phyloP scores from a whole-genome alignment of 2,888 invertebrate genomes.

The Desoria tigrina region DNA sequence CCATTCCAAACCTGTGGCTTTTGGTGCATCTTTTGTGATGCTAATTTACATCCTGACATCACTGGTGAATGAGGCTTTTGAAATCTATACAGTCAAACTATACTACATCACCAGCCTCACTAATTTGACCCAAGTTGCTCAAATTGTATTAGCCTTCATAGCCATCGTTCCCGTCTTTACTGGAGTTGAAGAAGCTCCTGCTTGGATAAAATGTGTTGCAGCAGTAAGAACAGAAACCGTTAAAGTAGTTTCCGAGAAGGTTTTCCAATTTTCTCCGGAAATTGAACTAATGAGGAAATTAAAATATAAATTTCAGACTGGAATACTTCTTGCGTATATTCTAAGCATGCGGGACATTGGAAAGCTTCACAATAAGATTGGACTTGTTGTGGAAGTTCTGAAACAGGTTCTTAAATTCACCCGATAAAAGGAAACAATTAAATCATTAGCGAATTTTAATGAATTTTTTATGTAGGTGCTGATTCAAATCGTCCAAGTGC shows the following conservation, averaged over 20 bases:
- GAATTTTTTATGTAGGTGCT: constrained; percentile 33
- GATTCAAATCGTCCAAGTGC: constrained; percentile 31
- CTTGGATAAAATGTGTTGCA: constrained; percentile 30
- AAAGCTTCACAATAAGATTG: constrained; percentile 31
- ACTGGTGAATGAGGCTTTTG: constrained; percentile 30
- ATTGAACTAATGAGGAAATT: too few relatives aligned
- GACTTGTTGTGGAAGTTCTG: constrained; percentile 30
- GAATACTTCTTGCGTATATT: constrained; percentile 33
- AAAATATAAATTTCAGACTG: constrained; percentile 22
- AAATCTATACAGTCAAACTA: constrained; percentile 31
- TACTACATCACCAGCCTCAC: constrained; percentile 30
- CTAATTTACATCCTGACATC: constrained; percentile 31
- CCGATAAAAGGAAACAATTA: too few relatives aligned
- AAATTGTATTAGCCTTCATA: constrained; percentile 27
- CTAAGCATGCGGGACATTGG: constrained; percentile 37
- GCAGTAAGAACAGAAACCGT: constrained; percentile 29
- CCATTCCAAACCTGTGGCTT: not conserved
- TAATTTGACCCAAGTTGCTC: constrained; percentile 28
- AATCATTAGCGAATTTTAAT: constrained; percentile 23
- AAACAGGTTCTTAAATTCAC: constrained; percentile 30
- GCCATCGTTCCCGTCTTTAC: constrained; percentile 26
- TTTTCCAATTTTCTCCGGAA: too few relatives aligned
- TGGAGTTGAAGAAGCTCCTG: constrained; percentile 18
- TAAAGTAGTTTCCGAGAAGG: too few relatives aligned
- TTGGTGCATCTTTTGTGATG: constrained; percentile 24